These are phyloP conservation scores for Drosophila tanythrix DNA, from an alignment of 2,888 invertebrate species.

Conservation along the genomic window DNA sequence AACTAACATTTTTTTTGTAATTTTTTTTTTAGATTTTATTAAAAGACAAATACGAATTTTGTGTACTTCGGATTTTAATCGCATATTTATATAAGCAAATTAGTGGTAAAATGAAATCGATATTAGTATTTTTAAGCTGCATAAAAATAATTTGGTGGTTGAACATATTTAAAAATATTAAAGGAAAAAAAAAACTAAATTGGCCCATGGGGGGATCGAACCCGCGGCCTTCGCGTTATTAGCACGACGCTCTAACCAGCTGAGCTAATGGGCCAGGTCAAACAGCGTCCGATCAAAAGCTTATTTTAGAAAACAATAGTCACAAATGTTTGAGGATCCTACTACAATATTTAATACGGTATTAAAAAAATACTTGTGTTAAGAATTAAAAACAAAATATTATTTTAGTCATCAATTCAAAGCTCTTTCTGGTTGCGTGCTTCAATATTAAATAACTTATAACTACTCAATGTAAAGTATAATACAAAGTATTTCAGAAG, in stretches of 20 bases:
- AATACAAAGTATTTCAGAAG: neutral
- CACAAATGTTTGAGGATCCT: neutral
- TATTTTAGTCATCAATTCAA: neutral
- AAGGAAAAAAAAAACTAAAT: neutral
- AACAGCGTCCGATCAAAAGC: neutral
- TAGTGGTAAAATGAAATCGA: neutral
- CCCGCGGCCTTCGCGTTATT: conserved; percentile 85
- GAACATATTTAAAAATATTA: neutral
- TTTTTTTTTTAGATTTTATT: neutral
- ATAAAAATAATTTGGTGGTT: neutral
- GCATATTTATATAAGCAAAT: neutral
- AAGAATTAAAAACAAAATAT: neutral
- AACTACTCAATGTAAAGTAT: neutral
- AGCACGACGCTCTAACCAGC: conserved; percentile 86
- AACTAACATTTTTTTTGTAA: conserved; percentile 28
- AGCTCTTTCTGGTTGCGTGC: neutral
- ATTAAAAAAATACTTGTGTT: neutral
- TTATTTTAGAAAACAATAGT: neutral
- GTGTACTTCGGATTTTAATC: neutral
- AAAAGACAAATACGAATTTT: fast-evolving
- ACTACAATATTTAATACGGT: neutral
- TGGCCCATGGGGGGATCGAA: conserved; percentile 80
- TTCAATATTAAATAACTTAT: neutral
- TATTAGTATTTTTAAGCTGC: neutral
- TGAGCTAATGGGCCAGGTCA: conserved; percentile 84